Conservation (phyloP, 2,797 vertebrate species). For the Centropyge bicolor region DNA sequence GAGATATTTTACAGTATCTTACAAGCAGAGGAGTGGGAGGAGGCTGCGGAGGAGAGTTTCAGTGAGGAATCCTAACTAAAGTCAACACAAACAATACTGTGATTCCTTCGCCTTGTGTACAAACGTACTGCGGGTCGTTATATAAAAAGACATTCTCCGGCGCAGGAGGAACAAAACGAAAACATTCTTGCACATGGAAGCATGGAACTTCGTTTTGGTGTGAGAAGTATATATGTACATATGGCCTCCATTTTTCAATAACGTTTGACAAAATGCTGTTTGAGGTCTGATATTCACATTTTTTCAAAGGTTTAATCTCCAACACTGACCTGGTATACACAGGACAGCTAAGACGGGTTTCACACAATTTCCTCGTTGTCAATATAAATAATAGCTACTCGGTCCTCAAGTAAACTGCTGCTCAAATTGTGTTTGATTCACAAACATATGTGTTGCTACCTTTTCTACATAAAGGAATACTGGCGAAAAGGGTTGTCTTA, state of each 20-base stretch:
- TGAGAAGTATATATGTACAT: conserved; percentile 62
- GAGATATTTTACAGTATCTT: conserved; percentile 92
- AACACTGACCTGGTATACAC: conserved; percentile 41
- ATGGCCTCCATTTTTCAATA: conserved; percentile 62
- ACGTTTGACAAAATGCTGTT: conserved; percentile 54
- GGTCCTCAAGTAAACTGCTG: conserved; percentile 57
- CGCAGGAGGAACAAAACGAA: conserved; percentile 26
- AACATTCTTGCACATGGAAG: conserved; percentile 53
- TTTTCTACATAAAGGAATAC: conserved; percentile 54
- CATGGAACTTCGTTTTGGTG: conserved; percentile 55
- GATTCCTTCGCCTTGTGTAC: conserved; percentile 43
- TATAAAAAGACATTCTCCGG: conserved; percentile 49
- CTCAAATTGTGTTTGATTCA: conserved; percentile 62
- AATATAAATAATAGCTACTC: conserved; percentile 62
- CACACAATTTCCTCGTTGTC: conserved; percentile 31
- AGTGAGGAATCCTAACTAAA: conserved; percentile 47
- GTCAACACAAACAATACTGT: conserved; percentile 50
- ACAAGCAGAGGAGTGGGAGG: conserved; percentile 80
- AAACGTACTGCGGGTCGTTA: conserved; percentile 38
- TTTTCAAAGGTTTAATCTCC: conserved; percentile 51
- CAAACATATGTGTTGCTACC: conserved; percentile 65
- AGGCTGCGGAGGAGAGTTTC: conserved; percentile 24
- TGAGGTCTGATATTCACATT: conserved; percentile 68
- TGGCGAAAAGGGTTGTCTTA: conserved; percentile 55
- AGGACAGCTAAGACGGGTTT: conserved; percentile 43